Evolutionary conservation across 30 jellyfish, hydroid and myxozoan species (phyloP).

Genomic region (Cassiopea xamachana): DNA sequence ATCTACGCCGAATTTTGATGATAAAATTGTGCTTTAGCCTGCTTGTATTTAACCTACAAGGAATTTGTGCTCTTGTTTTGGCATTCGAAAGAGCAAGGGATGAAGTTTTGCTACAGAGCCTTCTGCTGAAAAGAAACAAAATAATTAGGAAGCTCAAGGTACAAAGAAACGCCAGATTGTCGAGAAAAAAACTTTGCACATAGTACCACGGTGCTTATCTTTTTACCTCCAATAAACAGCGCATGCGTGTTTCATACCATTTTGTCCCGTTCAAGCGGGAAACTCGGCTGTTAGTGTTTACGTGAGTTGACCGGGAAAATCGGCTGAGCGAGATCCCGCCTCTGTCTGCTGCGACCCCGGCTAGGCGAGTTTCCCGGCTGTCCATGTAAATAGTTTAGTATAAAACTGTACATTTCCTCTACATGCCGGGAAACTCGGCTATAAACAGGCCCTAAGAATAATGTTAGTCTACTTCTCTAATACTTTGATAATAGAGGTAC

Average conservation of each 20-base stretch:
- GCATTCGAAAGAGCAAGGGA: not conserved
- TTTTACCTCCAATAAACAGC: not conserved
- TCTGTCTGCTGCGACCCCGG: conserved; percentile 54
- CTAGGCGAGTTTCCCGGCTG: conserved; percentile 29
- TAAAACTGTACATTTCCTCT: not conserved
- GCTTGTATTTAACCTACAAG: not conserved
- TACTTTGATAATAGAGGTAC: too few relatives aligned
- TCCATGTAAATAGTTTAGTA: not conserved
- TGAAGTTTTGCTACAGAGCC: not conserved
- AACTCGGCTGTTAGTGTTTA: conserved; percentile 26
- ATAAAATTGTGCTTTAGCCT: not conserved
- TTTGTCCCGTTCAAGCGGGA: conserved; percentile 15
- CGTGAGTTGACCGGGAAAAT: conserved; percentile 22
- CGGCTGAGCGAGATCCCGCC: conserved; percentile 43
- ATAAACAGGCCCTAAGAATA: not conserved
- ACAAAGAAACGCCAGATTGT: conserved; percentile 13
- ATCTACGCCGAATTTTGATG: conserved; percentile 2
- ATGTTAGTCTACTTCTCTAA: too few relatives aligned
- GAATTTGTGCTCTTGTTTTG: conserved; percentile 20
- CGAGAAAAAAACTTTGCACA: conserved; percentile 1
- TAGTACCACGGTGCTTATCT: not conserved
- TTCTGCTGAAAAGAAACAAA: conserved; percentile 11
- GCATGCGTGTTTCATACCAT: not conserved
- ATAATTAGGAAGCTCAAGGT: not conserved
- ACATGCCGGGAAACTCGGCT: not conserved